phyloP scores from a whole-genome alignment of 2,113 vertebrate species.

The Arenaria interpres region DNA sequence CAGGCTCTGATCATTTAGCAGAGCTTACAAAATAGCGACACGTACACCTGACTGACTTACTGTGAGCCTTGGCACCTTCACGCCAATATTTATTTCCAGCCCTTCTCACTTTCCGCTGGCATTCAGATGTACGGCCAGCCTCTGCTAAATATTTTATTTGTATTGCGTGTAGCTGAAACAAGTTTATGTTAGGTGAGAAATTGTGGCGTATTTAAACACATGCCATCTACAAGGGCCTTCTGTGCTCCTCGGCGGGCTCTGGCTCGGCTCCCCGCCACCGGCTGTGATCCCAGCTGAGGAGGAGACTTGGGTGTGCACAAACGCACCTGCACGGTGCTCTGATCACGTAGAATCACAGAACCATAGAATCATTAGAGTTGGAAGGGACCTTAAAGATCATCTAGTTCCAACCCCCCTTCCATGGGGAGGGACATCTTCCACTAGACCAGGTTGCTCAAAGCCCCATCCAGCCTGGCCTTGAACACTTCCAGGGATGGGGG shows the following conservation, averaged over 20 bases:
- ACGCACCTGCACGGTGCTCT: fast-evolving
- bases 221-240: not conserved
- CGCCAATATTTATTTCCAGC: not conserved
- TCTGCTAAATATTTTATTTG: constrained; percentile 26
- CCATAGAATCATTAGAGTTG: not conserved
- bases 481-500: not conserved
- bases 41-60: not conserved
- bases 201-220: not conserved
- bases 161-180: not conserved
- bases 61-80: not conserved
- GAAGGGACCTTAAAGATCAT: not conserved
- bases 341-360: not conserved
- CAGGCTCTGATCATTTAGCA: not conserved
- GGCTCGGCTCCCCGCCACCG: fast-evolving
- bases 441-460: not conserved
- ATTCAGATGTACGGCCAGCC: not conserved
- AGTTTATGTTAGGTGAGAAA: not conserved
- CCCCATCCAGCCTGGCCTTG: not conserved
- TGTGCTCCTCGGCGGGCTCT: fast-evolving
- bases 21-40: not conserved
- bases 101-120: not conserved
- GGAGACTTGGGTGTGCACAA: not conserved
- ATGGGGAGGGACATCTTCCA: not conserved
- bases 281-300: not conserved
- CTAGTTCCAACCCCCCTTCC: not conserved